Evolutionary conservation across 2,888 invertebrate species (phyloP).

Genomic region (Hydrotaea diabolus): DNA sequence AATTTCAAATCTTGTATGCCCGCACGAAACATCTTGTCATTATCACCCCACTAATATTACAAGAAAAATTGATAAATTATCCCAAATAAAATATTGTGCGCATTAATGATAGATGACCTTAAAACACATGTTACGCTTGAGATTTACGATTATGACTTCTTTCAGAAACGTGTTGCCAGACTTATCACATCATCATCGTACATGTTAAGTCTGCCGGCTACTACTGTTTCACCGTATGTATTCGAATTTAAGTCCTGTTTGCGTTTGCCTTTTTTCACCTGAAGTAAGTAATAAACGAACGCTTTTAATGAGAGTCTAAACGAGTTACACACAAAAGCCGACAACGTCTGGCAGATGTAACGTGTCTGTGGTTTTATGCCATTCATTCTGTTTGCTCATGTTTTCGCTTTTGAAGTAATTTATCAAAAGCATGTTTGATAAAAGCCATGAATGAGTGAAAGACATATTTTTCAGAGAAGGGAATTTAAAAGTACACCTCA

Average conservation of each 20-base stretch:
- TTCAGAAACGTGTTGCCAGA: neutral
- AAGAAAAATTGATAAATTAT: constrained; percentile 1
- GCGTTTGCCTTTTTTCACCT: neutral
- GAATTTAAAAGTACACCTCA: constrained; percentile 3
- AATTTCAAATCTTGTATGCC: too few species aligned
- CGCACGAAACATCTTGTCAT: too few species aligned
- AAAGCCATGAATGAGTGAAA: neutral
- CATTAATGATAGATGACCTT: neutral
- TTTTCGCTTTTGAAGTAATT: constrained; percentile 1
- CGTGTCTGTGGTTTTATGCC: neutral
- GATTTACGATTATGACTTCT: constrained; percentile 15
- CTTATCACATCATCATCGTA: neutral
- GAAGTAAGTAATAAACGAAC: neutral
- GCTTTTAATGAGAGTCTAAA: neutral
- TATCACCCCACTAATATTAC: neutral
- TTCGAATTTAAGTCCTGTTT: neutral
- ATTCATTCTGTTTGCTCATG: neutral
- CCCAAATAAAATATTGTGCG: neutral
- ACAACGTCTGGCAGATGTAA: neutral
- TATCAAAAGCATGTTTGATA: neutral
- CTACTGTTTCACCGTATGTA: neutral
- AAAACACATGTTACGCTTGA: neutral
- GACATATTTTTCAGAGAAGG: neutral
- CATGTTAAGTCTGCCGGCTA: neutral
- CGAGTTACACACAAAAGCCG: neutral